A percentile compares a stretch with the other conserved stretches of the same genome.
Evolutionary conservation across 2,888 invertebrate genomes (phyloP).

Genomic region (Callyntrura sp.): DNA sequence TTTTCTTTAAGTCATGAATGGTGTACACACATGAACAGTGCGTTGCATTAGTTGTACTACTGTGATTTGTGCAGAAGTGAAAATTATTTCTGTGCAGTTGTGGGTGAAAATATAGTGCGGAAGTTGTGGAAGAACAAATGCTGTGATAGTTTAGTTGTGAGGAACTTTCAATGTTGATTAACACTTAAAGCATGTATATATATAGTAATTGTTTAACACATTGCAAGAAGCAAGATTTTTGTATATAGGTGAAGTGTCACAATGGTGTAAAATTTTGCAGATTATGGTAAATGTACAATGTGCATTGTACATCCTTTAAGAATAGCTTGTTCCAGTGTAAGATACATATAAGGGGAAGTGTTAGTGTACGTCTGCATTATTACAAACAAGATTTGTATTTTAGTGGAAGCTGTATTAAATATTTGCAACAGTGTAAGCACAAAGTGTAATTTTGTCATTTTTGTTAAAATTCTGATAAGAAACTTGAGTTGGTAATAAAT

Average conservation of each 20-base stretch:
- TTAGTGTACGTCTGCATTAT: conserved; percentile 24
- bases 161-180: background rate
- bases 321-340: background rate
- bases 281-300: background rate
- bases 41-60: background rate
- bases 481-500: background rate
- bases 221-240: background rate
- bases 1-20: background rate
- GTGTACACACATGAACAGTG: background rate
- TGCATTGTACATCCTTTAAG: background rate
- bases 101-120: background rate
- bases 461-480: background rate
- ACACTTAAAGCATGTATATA: background rate
- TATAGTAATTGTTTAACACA: background rate
- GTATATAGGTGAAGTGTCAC: background rate
- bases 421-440: conserved; percentile 42
- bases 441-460: conserved; percentile 8
- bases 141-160: background rate
- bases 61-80: conserved; percentile 12
- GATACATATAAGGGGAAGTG: background rate
- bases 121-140: background rate
- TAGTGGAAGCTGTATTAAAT: background rate
- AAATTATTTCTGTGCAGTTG: background rate
- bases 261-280: background rate
- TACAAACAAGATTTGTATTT: conserved; percentile 21